These are phyloP conservation scores for Arrhamphus sclerolepis DNA, from an alignment of 2,797 vertebrate species.

Conservation along the genomic window DNA sequence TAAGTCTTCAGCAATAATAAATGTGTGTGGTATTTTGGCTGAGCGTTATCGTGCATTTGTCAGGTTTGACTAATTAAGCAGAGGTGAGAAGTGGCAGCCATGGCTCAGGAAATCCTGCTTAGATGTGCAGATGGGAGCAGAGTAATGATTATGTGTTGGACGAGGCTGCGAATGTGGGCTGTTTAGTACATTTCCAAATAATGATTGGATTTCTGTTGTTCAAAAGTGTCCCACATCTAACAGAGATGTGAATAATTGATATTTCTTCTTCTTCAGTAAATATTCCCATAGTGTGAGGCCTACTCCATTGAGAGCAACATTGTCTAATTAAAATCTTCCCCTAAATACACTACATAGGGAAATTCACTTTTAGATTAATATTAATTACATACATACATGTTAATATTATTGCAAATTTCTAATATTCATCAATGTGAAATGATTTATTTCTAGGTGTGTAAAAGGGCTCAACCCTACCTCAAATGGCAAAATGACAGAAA, in stretches of 20 bases:
- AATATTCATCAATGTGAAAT: too few species aligned
- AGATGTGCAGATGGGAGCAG: conserved; percentile 17
- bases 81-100: conserved; percentile 38
- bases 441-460: too few species aligned
- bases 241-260: conserved; percentile 1
- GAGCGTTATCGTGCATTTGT: conserved; percentile 16
- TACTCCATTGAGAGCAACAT: too few species aligned
- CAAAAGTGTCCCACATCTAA: conserved; percentile 3
- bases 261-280: background rate
- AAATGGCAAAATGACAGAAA: too few species aligned
- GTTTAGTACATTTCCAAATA: background rate
- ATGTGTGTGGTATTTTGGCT: conserved; percentile 28
- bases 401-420: too few species aligned
- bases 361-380: too few species aligned
- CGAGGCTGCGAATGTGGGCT: background rate
- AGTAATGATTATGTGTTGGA: conserved; percentile 28
- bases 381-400: too few species aligned
- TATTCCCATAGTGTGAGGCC: background rate
- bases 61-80: conserved; percentile 47
- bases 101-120: conserved; percentile 38
- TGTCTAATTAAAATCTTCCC: too few species aligned
- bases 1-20: conserved; percentile 14
- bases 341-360: too few species aligned
- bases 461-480: too few species aligned
- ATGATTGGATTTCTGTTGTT: conserved; percentile 3